Evolutionary conservation across 2,797 vertebrate genomes (phyloP).

Genomic region (Podargus strigoides): DNA sequence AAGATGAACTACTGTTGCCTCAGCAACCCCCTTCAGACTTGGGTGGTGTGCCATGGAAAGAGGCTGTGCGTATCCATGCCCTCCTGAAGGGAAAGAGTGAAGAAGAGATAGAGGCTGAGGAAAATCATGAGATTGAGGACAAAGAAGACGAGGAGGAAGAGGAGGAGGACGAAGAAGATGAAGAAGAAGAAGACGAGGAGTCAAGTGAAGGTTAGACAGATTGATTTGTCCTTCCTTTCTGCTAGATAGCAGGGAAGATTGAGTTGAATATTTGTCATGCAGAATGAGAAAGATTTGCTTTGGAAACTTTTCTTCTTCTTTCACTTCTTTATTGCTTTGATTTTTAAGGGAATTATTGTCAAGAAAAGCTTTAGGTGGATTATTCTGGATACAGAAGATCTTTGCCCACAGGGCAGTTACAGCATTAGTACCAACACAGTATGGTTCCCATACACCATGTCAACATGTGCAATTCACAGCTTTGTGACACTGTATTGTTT

Average conservation of each 20-base stretch:
- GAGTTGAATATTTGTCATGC: not conserved
- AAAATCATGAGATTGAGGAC: slow-evolving; percentile 57
- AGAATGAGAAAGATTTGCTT: not conserved
- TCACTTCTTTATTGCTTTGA: not conserved
- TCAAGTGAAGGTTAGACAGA: slow-evolving; percentile 88
- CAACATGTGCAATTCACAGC: not conserved
- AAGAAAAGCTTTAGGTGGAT: not conserved
- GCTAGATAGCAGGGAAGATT: not conserved
- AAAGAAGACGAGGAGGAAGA: slow-evolving; percentile 75
- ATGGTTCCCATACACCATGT: not conserved
- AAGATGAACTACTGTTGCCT: slow-evolving; percentile 73
- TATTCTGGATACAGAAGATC: not conserved
- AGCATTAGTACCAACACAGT: not conserved
- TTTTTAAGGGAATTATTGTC: not conserved
- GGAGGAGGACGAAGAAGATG: slow-evolving; percentile 63
- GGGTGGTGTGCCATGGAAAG: slow-evolving; percentile 93
- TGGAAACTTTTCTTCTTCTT: not conserved
- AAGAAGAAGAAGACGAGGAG: slow-evolving; percentile 78
- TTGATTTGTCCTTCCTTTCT: not conserved
- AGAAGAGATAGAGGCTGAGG: slow-evolving; percentile 73
- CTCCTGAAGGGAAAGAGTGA: slow-evolving; percentile 81
- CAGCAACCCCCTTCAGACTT: slow-evolving; percentile 82
- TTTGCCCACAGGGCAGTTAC: not conserved
- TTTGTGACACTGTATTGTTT: not conserved
- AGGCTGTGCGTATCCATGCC: slow-evolving; percentile 90